Percentiles rank a stretch among this genome's conserved stretches.
These are phyloP conservation scores for Coleophora deauratella DNA, from an alignment of 2,888 invertebrate genomes.

Conservation along the genomic window DNA sequence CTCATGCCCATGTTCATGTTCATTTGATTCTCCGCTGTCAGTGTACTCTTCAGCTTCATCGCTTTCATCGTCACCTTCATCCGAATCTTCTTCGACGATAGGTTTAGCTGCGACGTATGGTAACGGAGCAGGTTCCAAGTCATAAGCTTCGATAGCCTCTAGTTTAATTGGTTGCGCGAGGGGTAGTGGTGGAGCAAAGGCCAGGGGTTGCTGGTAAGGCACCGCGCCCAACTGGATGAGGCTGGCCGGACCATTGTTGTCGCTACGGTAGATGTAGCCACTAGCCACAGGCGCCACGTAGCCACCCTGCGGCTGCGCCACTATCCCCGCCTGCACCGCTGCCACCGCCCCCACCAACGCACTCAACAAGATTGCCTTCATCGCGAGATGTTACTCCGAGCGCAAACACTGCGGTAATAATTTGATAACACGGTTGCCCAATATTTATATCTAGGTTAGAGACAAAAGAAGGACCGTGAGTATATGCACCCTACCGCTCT, in stretches of 20 bases:
- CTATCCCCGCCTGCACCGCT: conserved; percentile 31
- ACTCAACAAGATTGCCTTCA: conserved; percentile 42
- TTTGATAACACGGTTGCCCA: conserved; percentile 58
- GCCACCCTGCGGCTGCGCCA: conserved; percentile 49
- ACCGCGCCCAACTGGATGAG: conserved; percentile 55
- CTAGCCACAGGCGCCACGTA: conserved; percentile 63
- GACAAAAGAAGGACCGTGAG: conserved; percentile 55
- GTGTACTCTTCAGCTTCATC: conserved; percentile 36
- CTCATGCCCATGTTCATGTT: conserved; percentile 34
- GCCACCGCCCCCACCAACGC: conserved; percentile 37
- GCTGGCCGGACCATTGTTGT: conserved; percentile 61
- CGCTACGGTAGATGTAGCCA: conserved; percentile 70
- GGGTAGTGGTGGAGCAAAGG: conserved; percentile 36
- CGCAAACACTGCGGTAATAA: conserved; percentile 52
- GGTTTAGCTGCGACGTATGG: conserved; percentile 53
- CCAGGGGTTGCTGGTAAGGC: conserved; percentile 41
- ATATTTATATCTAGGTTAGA: conserved; percentile 64
- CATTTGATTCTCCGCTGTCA: conserved; percentile 27
- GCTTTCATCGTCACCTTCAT: conserved; percentile 41
- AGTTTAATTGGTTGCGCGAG: conserved; percentile 31
- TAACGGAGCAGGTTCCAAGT: conserved; percentile 43
- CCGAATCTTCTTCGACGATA: conserved; percentile 41
- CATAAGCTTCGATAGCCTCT: conserved; percentile 38
- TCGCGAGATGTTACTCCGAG: conserved; percentile 51
- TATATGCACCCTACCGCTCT: conserved; percentile 52